Conservation (phyloP, 2,797 vertebrate species). For the Onychomys torridus region DNA sequence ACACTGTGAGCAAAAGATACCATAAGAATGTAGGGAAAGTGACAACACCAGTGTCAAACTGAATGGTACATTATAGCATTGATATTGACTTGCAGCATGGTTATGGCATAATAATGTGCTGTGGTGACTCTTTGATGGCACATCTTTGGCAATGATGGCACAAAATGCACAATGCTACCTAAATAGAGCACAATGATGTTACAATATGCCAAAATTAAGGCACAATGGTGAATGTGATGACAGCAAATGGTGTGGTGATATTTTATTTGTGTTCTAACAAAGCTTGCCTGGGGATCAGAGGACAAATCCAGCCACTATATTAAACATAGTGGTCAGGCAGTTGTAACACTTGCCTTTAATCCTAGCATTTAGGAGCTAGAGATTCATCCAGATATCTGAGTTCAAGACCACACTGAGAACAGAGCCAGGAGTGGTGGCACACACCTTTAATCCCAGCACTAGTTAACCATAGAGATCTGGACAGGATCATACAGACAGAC, state of each 20-base stretch:
- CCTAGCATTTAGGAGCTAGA: no score
- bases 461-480: no score
- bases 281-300: no score
- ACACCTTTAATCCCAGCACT: no score
- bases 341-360: no score
- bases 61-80: not conserved
- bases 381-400: no score
- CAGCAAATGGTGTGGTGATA: not conserved
- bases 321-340: no score
- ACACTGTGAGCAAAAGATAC: not conserved
- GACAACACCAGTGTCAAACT: not conserved
- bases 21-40: not conserved
- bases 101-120: not conserved
- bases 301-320: no score
- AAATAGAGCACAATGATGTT: constrained; percentile 36
- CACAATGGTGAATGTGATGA: not conserved
- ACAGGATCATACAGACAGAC: no score
- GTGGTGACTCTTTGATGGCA: not conserved
- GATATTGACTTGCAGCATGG: not conserved
- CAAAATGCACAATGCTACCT: not conserved
- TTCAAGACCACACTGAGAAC: no score
- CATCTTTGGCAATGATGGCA: not conserved
- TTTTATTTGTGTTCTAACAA: no score
- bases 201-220: not conserved
- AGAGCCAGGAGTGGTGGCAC: no score